phyloP scores from a whole-genome alignment of 2,113 vertebrate species.

The Nipponia nippon region DNA sequence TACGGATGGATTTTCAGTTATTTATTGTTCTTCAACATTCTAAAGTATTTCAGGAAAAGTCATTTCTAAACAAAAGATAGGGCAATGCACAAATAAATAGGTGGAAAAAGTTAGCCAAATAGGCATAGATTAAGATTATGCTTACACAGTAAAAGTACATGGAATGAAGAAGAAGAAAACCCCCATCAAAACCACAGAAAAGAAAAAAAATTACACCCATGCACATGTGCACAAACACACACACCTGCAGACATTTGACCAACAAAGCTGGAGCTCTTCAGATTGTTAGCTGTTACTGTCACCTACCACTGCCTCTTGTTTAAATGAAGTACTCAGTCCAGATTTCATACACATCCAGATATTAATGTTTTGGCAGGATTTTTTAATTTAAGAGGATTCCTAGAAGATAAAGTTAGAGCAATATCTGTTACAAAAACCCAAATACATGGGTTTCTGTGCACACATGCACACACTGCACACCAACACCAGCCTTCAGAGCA shows the following conservation, averaged over 20 bases:
- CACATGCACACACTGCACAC: background rate
- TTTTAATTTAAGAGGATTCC: slow-evolving; percentile 51
- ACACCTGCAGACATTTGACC: background rate
- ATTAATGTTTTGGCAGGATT: slow-evolving; percentile 38
- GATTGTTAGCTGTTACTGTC: background rate
- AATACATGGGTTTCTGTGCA: background rate
- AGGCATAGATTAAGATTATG: background rate
- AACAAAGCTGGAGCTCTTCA: background rate
- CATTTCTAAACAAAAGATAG: slow-evolving; percentile 27
- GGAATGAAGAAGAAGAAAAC: background rate
- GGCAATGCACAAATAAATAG: background rate
- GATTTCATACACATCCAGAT: background rate
- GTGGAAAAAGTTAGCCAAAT: background rate
- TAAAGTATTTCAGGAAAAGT: slow-evolving; percentile 30
- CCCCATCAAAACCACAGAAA: background rate
- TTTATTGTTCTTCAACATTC: background rate
- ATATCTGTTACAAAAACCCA: slow-evolving; percentile 8
- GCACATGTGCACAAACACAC: background rate
- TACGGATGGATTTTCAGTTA: background rate
- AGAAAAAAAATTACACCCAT: background rate
- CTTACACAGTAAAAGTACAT: background rate
- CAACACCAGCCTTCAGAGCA: slow-evolving; percentile 39
- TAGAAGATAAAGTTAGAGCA: slow-evolving; percentile 53
- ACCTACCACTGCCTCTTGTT: background rate
- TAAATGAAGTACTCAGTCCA: background rate